Evolutionary conservation across 1,140 invertebrate species (phyloP), one percentile per base, ranked within the genome.

Genomic region (Drosophila nannoptera): DNA sequence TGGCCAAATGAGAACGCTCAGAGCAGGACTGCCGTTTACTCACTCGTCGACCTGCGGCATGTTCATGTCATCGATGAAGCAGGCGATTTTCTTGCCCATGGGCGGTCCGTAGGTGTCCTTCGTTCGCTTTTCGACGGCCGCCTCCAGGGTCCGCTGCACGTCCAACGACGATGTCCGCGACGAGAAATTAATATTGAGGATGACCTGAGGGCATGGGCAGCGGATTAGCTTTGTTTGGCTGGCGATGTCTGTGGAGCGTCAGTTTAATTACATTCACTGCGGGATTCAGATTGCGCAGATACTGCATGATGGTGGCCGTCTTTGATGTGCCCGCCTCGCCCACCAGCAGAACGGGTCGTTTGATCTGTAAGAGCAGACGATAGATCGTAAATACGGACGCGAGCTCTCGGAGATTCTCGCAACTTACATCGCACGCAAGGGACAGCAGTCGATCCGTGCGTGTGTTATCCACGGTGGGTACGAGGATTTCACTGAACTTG

Each of bases 61-160:
- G 89, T 98, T 97, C 93, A 98, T 94, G 80, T 98, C 96, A 88
- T 98, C 97, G 71, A 98, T 94, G 87, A 98, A 98, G 71, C 96
- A 92, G 45, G 97, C 91, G 73, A 98, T 91, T 78, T 94, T 94
- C 90, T 97, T 97, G 14, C 96, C 96, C 42, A 94, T 91, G 4
- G 95, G 93, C 56, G 97, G 96, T 0, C 96, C 97, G 84, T 95
- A 97, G 14, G 94, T 93, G 87, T 97, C 94, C 89, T 97, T 97
- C 4, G 96, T 97, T 71, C 96, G 91, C 89, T 97, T 97, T 83
- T 97, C 96, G 4, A 97, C 93, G 31, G 93, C 93, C 0, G 95
- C 94, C 90, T 98, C 96, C 56, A 98, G 90, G 77, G 94, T 96
- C 45, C 93, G 91, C 88, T 98, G 96, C 5, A 98, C 94, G 89